A percentile compares a stretch with the other conserved stretches of the same genome.
Evolutionary conservation across 2,888 invertebrate genomes (phyloP).

Genomic region (Anaspis maculata): DNA sequence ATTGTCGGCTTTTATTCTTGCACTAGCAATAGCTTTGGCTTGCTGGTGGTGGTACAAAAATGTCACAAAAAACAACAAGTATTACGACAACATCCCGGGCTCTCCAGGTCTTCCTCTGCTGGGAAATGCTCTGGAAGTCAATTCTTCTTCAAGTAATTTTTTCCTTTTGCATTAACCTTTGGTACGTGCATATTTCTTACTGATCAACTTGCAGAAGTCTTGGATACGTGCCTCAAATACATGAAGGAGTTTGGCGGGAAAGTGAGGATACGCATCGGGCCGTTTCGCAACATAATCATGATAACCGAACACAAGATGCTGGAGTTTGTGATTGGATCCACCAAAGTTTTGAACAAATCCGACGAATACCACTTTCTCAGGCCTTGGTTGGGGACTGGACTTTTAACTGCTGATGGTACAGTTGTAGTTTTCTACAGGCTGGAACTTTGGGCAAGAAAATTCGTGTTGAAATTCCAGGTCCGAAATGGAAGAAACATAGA

Average conservation of each 20-base stretch:
- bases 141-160: constrained; percentile 5
- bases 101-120: constrained; percentile 8
- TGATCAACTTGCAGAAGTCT: constrained; percentile 3
- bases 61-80: constrained; percentile 5
- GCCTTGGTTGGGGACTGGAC: constrained; percentile 11
- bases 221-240: constrained; percentile 4
- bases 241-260: constrained; percentile 5
- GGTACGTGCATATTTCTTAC: too few relatives aligned
- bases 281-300: constrained; percentile 3
- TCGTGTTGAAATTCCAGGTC: too few relatives aligned
- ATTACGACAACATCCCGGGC: constrained; percentile 6
- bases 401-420: constrained; percentile 9
- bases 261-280: constrained; percentile 5
- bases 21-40: too few relatives aligned
- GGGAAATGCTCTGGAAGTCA: constrained; percentile 8
- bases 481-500: constrained; percentile 58
- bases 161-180: too few relatives aligned
- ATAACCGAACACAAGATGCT: constrained; percentile 8
- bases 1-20: too few relatives aligned
- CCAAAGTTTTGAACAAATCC: too few relatives aligned
- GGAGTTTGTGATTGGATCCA: constrained; percentile 5
- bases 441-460: too few relatives aligned
- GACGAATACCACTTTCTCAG: constrained; percentile 8
- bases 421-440: too few relatives aligned
- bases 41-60: constrained; percentile 5